Percentiles rank a stretch among this genome's conserved stretches.
These are phyloP conservation scores for Lacerta bilineata DNA, from an alignment of 2,797 vertebrate genomes.

Conservation along the genomic window DNA sequence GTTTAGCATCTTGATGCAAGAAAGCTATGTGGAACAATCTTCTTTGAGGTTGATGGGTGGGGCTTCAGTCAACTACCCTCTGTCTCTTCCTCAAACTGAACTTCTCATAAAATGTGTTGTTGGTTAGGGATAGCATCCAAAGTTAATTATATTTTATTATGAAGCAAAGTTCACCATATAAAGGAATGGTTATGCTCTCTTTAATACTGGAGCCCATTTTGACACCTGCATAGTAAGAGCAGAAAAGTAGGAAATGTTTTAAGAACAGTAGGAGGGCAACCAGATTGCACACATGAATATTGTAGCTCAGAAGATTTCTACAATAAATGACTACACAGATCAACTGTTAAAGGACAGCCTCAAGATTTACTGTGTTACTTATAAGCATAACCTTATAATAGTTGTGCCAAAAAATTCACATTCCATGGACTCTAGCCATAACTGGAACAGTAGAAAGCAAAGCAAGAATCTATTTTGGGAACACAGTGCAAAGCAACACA, in stretches of 20 bases:
- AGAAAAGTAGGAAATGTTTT: background rate
- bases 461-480: background rate
- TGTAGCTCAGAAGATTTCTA: background rate
- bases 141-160: background rate
- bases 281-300: background rate
- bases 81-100: background rate
- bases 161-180: background rate
- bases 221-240: background rate
- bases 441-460: background rate
- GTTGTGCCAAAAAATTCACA: background rate
- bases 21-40: background rate
- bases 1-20: background rate
- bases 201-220: background rate
- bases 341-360: background rate
- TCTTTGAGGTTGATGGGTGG: background rate
- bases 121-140: background rate
- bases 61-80: background rate
- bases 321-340: background rate
- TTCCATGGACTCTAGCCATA: background rate
- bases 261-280: background rate
- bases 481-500: rapidly evolving
- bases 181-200: background rate
- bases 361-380: background rate
- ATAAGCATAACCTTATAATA: background rate
- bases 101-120: background rate